These are phyloP conservation scores for Agrotis segetum DNA, from an alignment of 2,888 invertebrate genomes.

Conservation along the genomic window DNA sequence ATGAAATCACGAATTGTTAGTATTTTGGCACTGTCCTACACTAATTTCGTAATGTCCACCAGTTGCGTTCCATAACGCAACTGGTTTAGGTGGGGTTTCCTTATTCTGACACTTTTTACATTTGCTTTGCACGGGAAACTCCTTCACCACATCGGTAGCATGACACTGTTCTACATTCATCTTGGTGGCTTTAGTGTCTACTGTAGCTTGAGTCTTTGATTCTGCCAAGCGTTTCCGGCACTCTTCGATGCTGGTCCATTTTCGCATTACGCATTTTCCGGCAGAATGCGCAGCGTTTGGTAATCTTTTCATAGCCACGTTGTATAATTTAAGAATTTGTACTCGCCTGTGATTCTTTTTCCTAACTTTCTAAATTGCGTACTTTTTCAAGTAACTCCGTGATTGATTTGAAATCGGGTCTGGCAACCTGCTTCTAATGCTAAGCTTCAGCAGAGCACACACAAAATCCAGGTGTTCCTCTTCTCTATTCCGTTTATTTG, in stretches of 20 bases:
- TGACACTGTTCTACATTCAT: no score
- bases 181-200: background rate
- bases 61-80: background rate
- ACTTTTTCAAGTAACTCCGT: background rate
- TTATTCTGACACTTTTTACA: background rate
- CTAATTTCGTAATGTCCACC: background rate
- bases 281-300: background rate
- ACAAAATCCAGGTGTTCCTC: conserved; percentile 15
- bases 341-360: background rate
- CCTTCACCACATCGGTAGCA: conserved; percentile 1
- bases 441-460: conserved; percentile 2
- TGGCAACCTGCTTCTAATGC: background rate
- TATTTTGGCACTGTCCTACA: background rate
- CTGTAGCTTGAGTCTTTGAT: background rate
- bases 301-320: background rate
- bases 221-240: background rate
- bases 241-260: background rate
- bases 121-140: background rate
- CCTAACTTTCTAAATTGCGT: background rate
- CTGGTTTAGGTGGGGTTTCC: background rate
- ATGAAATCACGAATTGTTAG: no score
- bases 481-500: conserved; percentile 3
- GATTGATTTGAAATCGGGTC: background rate
- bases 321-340: background rate
- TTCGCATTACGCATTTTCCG: background rate